Evolutionary conservation across 2,888 invertebrate genomes (phyloP), one percentile per base, ranked within the genome.

Genomic region (Caenorhabditis zanzibari): DNA sequence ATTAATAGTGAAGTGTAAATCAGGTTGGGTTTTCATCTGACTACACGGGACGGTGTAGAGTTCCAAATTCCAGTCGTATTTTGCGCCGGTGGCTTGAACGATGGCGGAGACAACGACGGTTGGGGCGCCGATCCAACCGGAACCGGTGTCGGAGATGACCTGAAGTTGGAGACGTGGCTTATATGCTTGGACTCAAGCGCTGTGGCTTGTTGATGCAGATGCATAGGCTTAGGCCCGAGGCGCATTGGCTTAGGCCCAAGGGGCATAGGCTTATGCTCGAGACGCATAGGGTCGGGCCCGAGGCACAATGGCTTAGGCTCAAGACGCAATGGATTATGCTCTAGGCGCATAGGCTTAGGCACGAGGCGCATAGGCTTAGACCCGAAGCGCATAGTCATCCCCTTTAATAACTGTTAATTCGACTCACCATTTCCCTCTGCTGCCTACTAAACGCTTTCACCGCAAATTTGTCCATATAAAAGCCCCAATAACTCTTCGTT

Each of bases 81-180:
- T 76, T 79, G 88, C 89, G 19, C 69, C 72, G 73, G 85, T 85
- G 35, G 76, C 81, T 74, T 85, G 69, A 77, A 86, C 84, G 75
- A 89, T 49, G 32, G 56, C 64, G 19, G 44, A 35, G 71, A 85
- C 24, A 52, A 89, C 68, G 19, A 63, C 69, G 49, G 26, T 47
- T 22, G 86, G 86, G 58, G 85, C 84, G 64, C 87, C 87, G 79
- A 89, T 75, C 87, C 87, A 86, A 32, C 85, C 86, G 38, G 88
- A 86, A 44, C 90, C 90, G 63, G 90, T 90, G 82, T 90, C 90
- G 28, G 90, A 90, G 86, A 90, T 90, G 59, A 85, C 90, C 58
- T 58, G 32, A n/a, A 54, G 19, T 14, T 14, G 10, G 12, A 44
- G 44, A 16, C 2, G 44, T n/a, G n/a, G n/a, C n/a, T n/a, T n/a